These are phyloP conservation scores for Papilio polytes DNA, from an alignment of 1,140 invertebrate species.

Conservation along the genomic window DNA sequence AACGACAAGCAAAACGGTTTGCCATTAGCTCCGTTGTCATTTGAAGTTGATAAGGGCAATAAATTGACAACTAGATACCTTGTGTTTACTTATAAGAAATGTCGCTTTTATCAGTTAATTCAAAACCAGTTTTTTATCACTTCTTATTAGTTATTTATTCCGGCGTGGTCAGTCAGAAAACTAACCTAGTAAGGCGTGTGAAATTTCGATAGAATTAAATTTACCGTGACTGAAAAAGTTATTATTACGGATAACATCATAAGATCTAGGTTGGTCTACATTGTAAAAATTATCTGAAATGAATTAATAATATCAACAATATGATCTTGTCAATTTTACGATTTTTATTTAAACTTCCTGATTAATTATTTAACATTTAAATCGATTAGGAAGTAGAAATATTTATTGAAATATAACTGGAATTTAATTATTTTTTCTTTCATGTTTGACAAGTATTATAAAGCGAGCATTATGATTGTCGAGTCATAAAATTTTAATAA, in stretches of 20 bases:
- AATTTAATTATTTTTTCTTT: constrained; percentile 1
- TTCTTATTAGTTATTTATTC: not conserved
- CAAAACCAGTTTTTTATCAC: not conserved
- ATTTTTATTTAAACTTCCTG: constrained; percentile 3
- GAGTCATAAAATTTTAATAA: not conserved
- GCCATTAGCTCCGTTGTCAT: constrained; percentile 13
- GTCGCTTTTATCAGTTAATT: constrained; percentile 1
- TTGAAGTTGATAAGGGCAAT: constrained; percentile 4
- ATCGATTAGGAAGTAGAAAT: constrained; percentile 1
- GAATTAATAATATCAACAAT: not conserved
- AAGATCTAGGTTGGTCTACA: too few species aligned
- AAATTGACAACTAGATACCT: constrained; percentile 12
- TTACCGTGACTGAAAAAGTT: not conserved
- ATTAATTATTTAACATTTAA: not conserved
- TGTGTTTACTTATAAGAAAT: not conserved
- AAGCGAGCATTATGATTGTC: not conserved
- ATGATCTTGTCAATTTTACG: not conserved
- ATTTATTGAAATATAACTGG: not conserved
- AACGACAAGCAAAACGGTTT: constrained; percentile 14
- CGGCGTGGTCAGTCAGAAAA: not conserved
- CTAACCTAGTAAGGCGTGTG: not conserved
- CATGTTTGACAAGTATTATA: constrained; percentile 10
- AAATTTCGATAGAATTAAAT: not conserved
- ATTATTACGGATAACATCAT: too few species aligned
- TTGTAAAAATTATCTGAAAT: too few species aligned